Evolutionary conservation across 2,888 invertebrate genomes (phyloP).

Genomic region (Drymonia ruficornis): DNA sequence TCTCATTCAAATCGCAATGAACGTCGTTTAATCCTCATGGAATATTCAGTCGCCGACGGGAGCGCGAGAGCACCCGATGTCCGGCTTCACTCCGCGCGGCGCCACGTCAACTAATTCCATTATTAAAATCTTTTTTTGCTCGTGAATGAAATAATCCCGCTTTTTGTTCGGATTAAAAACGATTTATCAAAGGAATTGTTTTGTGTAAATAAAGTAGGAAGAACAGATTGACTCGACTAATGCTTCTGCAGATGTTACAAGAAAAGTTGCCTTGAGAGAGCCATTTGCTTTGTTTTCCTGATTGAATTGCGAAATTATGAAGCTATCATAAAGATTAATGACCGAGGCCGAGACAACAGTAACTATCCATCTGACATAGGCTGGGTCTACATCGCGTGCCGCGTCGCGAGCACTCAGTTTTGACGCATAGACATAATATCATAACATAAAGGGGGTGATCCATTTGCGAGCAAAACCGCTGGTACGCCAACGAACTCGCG

Average conservation of each 20-base stretch:
- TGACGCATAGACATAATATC: too few species aligned
- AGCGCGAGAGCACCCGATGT: slow-evolving; percentile 39
- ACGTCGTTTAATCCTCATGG: slow-evolving; percentile 44
- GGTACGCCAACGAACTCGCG: too few species aligned
- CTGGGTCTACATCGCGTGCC: too few species aligned
- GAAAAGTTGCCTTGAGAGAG: slow-evolving; percentile 33
- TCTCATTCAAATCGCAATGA: slow-evolving; percentile 42
- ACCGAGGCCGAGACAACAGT: too few species aligned
- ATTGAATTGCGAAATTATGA: background rate
- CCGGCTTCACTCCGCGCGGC: slow-evolving; percentile 23
- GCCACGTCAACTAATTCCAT: slow-evolving; percentile 48
- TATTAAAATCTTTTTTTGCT: slow-evolving; percentile 44
- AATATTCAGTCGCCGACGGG: slow-evolving; percentile 13
- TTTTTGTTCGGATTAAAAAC: slow-evolving; percentile 53
- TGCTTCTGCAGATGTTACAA: slow-evolving; percentile 41
- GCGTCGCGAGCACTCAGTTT: too few species aligned
- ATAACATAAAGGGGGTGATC: too few species aligned
- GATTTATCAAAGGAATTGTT: slow-evolving; percentile 53
- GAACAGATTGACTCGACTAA: slow-evolving; percentile 33
- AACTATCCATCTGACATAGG: too few species aligned
- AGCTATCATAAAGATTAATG: too few species aligned
- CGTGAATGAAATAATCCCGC: slow-evolving; percentile 45
- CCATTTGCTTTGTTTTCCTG: slow-evolving; percentile 1
- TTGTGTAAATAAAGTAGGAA: slow-evolving; percentile 44
- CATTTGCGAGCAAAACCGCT: too few species aligned